A percentile compares a stretch with the other conserved stretches of the same genome.
phyloP scores from a whole-genome alignment of 2,113 vertebrate genomes.

The Anolis sagrei region DNA sequence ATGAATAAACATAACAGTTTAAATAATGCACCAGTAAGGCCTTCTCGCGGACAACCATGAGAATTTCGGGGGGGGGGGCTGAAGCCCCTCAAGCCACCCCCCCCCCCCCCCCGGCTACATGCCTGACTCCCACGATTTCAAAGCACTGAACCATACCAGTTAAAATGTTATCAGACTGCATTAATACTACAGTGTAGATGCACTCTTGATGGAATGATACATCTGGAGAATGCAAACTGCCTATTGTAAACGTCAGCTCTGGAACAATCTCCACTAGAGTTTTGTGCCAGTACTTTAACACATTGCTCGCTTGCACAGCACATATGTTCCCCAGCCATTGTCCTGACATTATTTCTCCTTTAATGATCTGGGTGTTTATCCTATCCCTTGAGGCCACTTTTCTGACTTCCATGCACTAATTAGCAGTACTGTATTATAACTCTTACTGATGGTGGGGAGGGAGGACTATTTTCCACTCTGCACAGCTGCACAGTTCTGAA shows the following conservation, averaged over 20 bases:
- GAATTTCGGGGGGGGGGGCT: no score
- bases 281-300: not conserved
- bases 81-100: no score
- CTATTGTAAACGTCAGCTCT: not conserved
- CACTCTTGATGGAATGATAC: not conserved
- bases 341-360: not conserved
- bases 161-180: no score
- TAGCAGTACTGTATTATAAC: not conserved
- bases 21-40: no score
- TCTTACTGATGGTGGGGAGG: not conserved
- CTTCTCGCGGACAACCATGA: no score
- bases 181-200: no score
- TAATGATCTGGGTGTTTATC: not conserved
- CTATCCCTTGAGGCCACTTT: not conserved
- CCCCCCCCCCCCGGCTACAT: no score
- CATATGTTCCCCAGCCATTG: not conserved
- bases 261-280: not conserved
- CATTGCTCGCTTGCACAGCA: not conserved
- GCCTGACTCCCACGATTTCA: no score
- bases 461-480: not conserved
- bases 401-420: not conserved
- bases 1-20: no score
- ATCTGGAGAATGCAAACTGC: not conserved
- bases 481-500: not conserved
- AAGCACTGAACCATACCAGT: no score